A percentile compares a stretch with the other conserved stretches of the same genome.
Conservation (phyloP, 2,888 invertebrate species). For the Drosophila engyochracea region DNA sequence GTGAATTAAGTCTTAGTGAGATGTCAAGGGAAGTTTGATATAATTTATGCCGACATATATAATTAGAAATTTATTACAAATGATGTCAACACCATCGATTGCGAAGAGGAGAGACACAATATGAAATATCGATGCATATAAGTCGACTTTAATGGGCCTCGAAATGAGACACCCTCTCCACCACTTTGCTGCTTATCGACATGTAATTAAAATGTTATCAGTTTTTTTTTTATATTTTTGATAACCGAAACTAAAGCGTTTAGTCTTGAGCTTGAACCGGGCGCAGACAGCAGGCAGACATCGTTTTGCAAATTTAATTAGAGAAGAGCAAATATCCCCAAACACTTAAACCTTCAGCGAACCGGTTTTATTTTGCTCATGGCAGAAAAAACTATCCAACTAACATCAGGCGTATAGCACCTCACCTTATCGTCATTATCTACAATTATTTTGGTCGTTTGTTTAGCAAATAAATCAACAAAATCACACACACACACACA, state of each 20-base stretch:
- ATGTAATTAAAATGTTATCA: slow-evolving; percentile 46
- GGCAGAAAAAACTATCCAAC: slow-evolving; percentile 21
- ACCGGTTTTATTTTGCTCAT: slow-evolving; percentile 40
- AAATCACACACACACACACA: slow-evolving; percentile 12
- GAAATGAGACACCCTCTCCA: slow-evolving; percentile 49
- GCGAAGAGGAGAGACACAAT: slow-evolving; percentile 17
- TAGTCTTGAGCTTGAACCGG: not conserved
- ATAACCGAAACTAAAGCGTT: not conserved
- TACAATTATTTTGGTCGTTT: slow-evolving; percentile 54
- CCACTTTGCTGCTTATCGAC: slow-evolving; percentile 44
- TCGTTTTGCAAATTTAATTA: slow-evolving; percentile 32
- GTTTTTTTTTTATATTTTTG: slow-evolving; percentile 20
- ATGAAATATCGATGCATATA: slow-evolving; percentile 29
- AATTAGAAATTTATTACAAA: slow-evolving; percentile 74
- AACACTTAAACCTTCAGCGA: slow-evolving; percentile 24
- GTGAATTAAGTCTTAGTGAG: slow-evolving; percentile 54
- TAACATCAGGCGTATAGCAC: slow-evolving; percentile 36
- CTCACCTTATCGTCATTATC: slow-evolving; percentile 60
- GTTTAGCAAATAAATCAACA: slow-evolving; percentile 66
- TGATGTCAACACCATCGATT: slow-evolving; percentile 63
- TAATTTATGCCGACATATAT: slow-evolving; percentile 68
- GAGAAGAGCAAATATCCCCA: slow-evolving; percentile 21
- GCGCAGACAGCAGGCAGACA: slow-evolving; percentile 2
- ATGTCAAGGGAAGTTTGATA: slow-evolving; percentile 23
- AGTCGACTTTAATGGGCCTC: slow-evolving; percentile 48